Evolutionary conservation across 2,797 vertebrate species (phyloP), one percentile per base, ranked within the genome.

Genomic region (Cetoscarus ocellatus): DNA sequence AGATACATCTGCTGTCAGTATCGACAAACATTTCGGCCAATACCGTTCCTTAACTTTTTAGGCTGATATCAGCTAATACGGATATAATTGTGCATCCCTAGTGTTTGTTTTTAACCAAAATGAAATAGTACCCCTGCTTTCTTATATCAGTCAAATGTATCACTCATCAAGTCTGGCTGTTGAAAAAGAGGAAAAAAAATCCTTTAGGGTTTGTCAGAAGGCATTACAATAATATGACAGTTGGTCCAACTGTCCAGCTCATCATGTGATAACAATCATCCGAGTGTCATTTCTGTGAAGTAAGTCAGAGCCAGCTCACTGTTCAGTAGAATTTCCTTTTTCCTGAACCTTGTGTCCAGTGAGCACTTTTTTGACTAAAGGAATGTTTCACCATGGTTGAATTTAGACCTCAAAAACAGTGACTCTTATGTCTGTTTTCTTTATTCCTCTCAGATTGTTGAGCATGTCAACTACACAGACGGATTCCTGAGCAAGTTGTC

Each of bases 401-500:
- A 72, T 70, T 75, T 58, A 40, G 56, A 51, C 35, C 56, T 61
- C 6, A 65, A 56, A 74, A 43, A 36, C 10, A 2, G 39, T 35
- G 68, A 80, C 79, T 67, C 79, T 69, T 19, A 56, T 42, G 56
- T 66, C 64, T 71, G 38, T 56, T 56, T 68, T 79, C 86, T 83
- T 79, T 83, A 70, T 82, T 61, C 60, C 52, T 79, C 17, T 67
- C 87, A 96, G 95, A 95, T 96, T 89, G 79, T 77, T 19, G 91
- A 94, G 72, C 88, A 92, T 17, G 79, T 95, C 27, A 92, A 94
- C 70, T 84, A 48, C 58, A 69, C 86, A 6, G 91, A 94, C 18
- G 94, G 94, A 57, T 94, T 90, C 84, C 78, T 95, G 56, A 94
- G 83, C 85, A 95, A 94, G 86, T 73, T 94, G 61, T 90, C 92